Evolutionary conservation across 2,113 vertebrate species (phyloP).

Genomic region (Gadus macrocephalus): DNA sequence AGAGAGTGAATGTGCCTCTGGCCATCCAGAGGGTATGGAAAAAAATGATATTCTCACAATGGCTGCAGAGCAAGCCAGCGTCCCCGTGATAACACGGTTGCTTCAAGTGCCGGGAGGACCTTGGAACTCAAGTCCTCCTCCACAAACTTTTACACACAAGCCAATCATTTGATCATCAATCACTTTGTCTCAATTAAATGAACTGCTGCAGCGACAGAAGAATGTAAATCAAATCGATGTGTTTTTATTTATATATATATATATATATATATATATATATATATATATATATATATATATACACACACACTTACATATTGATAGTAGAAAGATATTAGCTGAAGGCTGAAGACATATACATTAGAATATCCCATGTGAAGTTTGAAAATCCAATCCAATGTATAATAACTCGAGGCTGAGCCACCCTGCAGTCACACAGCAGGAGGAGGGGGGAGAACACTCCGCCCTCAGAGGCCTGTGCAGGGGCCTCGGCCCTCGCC

Average conservation of each 20-base stretch:
- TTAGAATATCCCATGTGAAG: not conserved
- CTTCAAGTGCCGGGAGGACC: slow-evolving; percentile 1
- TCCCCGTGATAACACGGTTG: slow-evolving; percentile 6
- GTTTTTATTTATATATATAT: too few relatives aligned
- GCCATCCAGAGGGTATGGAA: slow-evolving; percentile 28
- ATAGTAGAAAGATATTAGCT: not conserved
- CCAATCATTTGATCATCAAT: too few relatives aligned
- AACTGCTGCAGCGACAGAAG: too few relatives aligned
- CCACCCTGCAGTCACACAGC: not conserved
- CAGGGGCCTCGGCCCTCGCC: slow-evolving; percentile 21
- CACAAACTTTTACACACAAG: too few relatives aligned
- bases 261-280: too few relatives aligned
- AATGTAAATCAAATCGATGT: too few relatives aligned
- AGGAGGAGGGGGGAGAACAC: not conserved
- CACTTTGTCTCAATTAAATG: too few relatives aligned
- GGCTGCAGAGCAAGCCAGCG: slow-evolving; percentile 23
- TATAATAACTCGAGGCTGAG: slow-evolving; percentile 12
- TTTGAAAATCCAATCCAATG: not conserved
- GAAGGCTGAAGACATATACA: not conserved
- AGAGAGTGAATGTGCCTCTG: slow-evolving; percentile 40
- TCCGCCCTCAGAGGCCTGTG: slow-evolving; percentile 6
- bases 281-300: too few relatives aligned
- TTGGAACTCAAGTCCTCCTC: not conserved
- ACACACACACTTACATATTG: not conserved
- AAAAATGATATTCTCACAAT: slow-evolving; percentile 25